Base-by-base conservation (phyloP, 53 echinoderm and acorn worm genomes). In the Holothuria leucospilota region DNA sequence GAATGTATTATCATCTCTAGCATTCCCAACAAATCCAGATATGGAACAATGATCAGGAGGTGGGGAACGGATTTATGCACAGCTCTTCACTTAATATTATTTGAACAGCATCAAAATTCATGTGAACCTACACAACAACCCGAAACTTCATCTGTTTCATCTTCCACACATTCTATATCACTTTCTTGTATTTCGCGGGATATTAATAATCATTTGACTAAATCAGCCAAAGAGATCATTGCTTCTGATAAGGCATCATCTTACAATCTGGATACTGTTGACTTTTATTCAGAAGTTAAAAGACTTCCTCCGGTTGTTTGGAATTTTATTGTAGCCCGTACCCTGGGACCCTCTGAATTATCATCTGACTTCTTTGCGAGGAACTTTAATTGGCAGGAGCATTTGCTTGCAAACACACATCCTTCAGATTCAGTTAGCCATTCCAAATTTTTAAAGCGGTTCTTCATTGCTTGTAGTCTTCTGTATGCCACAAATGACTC, bases 241-340 rank as follows among this genome's bases (percentile, higher is more conserved):
- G 46, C 78, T 16, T 20, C n/a, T 13, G 78, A 78, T 25, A 78
- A 46, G 29, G 12, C 20, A 59, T 52, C 58, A 24, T 78, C 78
- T 8, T 78, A 78, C 29, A 59, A 58, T 28, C 51, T 78, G 13
- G 78, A 78, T 30, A 78, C 58, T 14, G 27, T 78, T 78, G 78
- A 78, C 52, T 78, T 78, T 58, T 9, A 13, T 23, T 13, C 78
- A 58, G 78, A 78, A 58, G 52, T 78, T 30, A 78, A 56, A 30
- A 56, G 78, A 29, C 51, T 78, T 20, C 59, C 78, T 59, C 20
- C 78, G 9, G 59, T 58, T 26, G 78, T 78, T 5, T 78, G 78
- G 78, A 78, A 78, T 29, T 78, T 78, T 59, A 56, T 78, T 58
- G 78, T 78, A 28, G 78, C 78, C 2, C 59, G 78, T 29, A 78